Percentiles rank a stretch among this genome's conserved stretches.
phyloP scores from a whole-genome alignment of 1,140 invertebrate species.

The Papilio polytes region DNA sequence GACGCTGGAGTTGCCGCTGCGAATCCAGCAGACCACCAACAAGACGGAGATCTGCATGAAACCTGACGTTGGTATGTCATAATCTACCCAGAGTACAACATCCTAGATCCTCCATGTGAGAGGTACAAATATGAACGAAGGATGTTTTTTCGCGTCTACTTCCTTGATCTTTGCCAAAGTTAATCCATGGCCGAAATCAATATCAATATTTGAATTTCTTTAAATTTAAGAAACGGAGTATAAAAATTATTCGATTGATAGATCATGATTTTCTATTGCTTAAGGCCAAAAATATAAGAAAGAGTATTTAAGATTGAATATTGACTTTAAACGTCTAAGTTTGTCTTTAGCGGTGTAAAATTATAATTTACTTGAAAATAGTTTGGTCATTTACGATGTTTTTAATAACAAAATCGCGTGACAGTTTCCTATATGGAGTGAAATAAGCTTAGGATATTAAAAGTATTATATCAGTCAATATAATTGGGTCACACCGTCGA shows the following conservation, averaged over 20 bases:
- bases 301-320: too few species aligned
- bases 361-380: background rate
- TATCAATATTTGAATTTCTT: too few species aligned
- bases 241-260: too few species aligned
- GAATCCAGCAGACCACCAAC: constrained; percentile 50
- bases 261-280: too few species aligned
- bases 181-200: too few species aligned
- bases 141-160: too few species aligned
- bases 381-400: background rate
- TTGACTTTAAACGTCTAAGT: too few species aligned
- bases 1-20: constrained; percentile 49
- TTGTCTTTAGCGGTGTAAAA: background rate
- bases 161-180: too few species aligned
- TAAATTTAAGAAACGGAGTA: too few species aligned
- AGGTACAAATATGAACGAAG: too few species aligned
- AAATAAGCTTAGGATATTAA: background rate
- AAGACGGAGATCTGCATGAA: constrained; percentile 37
- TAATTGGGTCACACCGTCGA: constrained; percentile 6
- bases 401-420: constrained; percentile 13
- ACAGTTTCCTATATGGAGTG: background rate
- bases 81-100: background rate
- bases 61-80: constrained; percentile 43
- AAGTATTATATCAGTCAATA: constrained; percentile 11
- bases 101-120: too few species aligned
- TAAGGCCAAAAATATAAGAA: too few species aligned